Evolutionary conservation across 2,113 vertebrate genomes (phyloP), one percentile per base, ranked within the genome.

Genomic region (Capreolus pygargus): DNA sequence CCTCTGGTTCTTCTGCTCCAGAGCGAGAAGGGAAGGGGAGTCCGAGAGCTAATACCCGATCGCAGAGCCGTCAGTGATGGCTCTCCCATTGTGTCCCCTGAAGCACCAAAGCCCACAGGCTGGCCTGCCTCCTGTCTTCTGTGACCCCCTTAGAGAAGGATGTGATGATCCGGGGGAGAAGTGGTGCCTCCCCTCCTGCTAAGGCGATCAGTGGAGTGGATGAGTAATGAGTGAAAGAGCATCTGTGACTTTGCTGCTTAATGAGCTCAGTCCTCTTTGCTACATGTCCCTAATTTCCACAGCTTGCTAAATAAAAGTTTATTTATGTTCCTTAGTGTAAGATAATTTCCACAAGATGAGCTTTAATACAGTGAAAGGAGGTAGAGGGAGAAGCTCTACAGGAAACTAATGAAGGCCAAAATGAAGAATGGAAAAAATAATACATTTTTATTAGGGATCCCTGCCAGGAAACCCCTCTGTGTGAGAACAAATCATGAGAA

Each of bases 361-460:
- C 90, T 96, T 98, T 96, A 97, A 98, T 98, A 97, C 98, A 98
- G 91, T 67, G 83, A 87, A 91, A 97, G 52, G 67, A 95, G 16
- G 70, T 91, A 3, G 17, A 93, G 91, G 88, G 96, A 95, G 98
- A 95, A 89, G 58, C 97, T 27, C 97, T 76, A 57, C 50, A 82
- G 97, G 98, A 98, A 98, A 94, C 94, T 98, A 98, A 99, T 98
- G 96, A 98, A 98, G 93, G 91, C 92, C 98, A 98, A 98, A 98
- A 97, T 99, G 98, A 98, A 98, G 98, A 98, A 98, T 96, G n/a
- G 78, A 91, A 88, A 95, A 98, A 98, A 98, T 97, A 93, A 98
- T 96, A 94, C 55, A 79, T 96, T 94, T 95, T 97, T 96, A 94
- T 94, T 95, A 97, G 92, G 30, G 79, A 91, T 97, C 47, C 86